Percentiles rank a stretch among this genome's conserved stretches.
Evolutionary conservation across 2,113 vertebrate genomes (phyloP).

Genomic region (Pelodiscus sinensis): DNA sequence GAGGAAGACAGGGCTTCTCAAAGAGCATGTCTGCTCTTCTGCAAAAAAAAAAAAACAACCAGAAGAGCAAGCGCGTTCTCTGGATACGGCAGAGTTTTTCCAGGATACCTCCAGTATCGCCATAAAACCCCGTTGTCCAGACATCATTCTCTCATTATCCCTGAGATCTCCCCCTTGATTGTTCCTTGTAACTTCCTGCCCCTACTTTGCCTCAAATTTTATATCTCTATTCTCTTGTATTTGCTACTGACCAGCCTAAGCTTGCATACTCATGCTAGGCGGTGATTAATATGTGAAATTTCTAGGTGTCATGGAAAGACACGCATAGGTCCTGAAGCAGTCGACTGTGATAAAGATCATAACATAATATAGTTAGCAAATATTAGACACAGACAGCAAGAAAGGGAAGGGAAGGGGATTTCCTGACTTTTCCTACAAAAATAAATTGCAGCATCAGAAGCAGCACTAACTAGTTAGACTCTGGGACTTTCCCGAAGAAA

Average conservation of each 20-base stretch:
- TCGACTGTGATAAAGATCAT: not conserved
- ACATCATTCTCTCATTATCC: not conserved
- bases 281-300: not conserved
- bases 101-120: too few species aligned
- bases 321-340: not conserved
- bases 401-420: conserved; percentile 54
- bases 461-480: conserved; percentile 65
- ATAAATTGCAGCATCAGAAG: conserved; percentile 49
- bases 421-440: conserved; percentile 48
- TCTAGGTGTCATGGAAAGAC: not conserved
- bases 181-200: not conserved
- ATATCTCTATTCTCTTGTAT: not conserved
- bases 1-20: too few species aligned
- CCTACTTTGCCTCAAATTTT: not conserved
- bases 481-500: conserved; percentile 65
- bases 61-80: too few species aligned
- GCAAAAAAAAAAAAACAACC: too few species aligned
- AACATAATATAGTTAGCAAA: not conserved
- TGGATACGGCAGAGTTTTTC: too few species aligned
- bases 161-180: not conserved
- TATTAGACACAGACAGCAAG: not conserved
- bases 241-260: not conserved
- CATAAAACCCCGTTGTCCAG: too few species aligned
- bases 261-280: not conserved
- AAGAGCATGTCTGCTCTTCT: too few species aligned